Evolutionary conservation across 2,888 invertebrate genomes (phyloP).

Genomic region (Tetanocera ferruginea): DNA sequence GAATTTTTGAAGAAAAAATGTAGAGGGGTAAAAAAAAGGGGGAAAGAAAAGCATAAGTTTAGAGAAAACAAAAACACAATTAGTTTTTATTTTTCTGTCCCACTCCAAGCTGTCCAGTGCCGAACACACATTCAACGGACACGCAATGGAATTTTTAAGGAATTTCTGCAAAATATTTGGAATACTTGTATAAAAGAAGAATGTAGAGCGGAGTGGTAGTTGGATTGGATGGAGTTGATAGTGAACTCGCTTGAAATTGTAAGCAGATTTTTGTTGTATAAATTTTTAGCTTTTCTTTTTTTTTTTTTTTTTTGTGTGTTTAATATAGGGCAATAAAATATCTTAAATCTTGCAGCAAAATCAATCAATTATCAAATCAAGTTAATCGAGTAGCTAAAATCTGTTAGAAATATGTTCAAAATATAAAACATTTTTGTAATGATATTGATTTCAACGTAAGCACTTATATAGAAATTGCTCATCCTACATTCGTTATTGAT

Average conservation of each 20-base stretch:
- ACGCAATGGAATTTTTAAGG: slow-evolving; percentile 12
- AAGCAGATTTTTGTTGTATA: not conserved
- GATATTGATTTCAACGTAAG: too few relatives aligned
- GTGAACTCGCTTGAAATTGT: not conserved
- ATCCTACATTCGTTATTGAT: too few relatives aligned
- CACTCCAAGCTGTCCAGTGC: not conserved
- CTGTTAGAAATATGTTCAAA: too few relatives aligned
- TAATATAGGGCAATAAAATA: too few relatives aligned
- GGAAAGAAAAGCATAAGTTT: not conserved
- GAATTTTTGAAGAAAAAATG: slow-evolving; percentile 21
- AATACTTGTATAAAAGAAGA: not conserved
- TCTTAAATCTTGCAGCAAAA: too few relatives aligned
- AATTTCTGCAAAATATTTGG: slow-evolving; percentile 7
- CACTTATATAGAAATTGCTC: too few relatives aligned
- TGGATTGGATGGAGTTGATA: too few relatives aligned
- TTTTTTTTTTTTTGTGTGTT: too few relatives aligned
- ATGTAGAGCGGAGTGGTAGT: too few relatives aligned
- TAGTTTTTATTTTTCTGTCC: slow-evolving; percentile 23
- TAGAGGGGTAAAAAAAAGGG: not conserved
- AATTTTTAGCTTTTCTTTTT: not conserved
- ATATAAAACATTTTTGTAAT: too few relatives aligned
- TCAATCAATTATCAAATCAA: too few relatives aligned
- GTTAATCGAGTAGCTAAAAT: too few relatives aligned
- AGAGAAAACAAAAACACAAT: slow-evolving; percentile 22
- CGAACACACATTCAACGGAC: not conserved